These are phyloP conservation scores for Diorhabda elongata DNA, from an alignment of 1,140 invertebrate genomes.

Conservation along the genomic window DNA sequence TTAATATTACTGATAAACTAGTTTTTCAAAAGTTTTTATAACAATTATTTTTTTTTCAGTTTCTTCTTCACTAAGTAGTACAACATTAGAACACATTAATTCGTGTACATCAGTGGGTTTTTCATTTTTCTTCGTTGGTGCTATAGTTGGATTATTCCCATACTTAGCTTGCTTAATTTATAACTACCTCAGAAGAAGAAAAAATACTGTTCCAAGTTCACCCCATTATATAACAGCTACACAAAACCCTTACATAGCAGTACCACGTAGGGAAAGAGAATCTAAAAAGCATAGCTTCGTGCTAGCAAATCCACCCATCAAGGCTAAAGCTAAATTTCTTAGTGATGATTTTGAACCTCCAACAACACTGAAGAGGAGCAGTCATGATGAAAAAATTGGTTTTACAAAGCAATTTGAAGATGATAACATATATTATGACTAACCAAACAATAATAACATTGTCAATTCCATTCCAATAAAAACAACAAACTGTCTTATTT, in stretches of 20 bases:
- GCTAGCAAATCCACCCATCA: slow-evolving; percentile 2
- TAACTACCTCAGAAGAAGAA: slow-evolving; percentile 40
- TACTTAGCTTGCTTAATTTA: slow-evolving; percentile 21
- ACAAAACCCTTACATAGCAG: slow-evolving; percentile 78
- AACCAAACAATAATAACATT: slow-evolving; percentile 8
- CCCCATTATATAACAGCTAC: slow-evolving; percentile 75
- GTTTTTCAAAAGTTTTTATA: not conserved
- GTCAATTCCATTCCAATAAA: too few relatives aligned
- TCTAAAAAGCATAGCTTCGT: slow-evolving; percentile 9
- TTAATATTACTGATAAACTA: slow-evolving; percentile 17
- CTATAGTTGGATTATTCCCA: slow-evolving; percentile 44
- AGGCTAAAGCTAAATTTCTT: slow-evolving; percentile 50
- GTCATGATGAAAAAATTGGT: slow-evolving; percentile 56
- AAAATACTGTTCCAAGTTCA: slow-evolving; percentile 59
- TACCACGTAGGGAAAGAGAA: slow-evolving; percentile 60
- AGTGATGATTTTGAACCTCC: slow-evolving; percentile 70
- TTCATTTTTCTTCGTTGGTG: slow-evolving; percentile 44
- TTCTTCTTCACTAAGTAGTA: slow-evolving; percentile 3
- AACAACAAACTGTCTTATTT: too few relatives aligned
- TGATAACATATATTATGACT: slow-evolving; percentile 43
- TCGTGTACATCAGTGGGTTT: slow-evolving; percentile 21
- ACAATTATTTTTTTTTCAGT: not conserved
- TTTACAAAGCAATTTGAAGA: slow-evolving; percentile 35
- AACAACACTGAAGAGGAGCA: slow-evolving; percentile 69
- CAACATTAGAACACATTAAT: slow-evolving; percentile 12